A percentile compares a stretch with the other conserved stretches of the same genome.
These are phyloP conservation scores for Hybos culiciformis DNA, from an alignment of 2,888 invertebrate species.

Conservation along the genomic window DNA sequence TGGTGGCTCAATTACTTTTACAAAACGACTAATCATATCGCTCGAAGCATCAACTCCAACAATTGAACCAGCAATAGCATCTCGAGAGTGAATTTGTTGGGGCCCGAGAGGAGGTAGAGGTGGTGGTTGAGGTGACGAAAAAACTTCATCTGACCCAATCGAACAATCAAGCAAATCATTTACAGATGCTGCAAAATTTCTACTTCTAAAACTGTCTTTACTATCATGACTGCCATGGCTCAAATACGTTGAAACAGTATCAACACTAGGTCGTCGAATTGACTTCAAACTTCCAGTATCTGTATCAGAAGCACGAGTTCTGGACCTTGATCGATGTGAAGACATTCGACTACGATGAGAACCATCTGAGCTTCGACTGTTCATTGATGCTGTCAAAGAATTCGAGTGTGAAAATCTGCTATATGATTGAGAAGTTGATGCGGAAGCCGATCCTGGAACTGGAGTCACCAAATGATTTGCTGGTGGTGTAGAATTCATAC, in stretches of 20 bases:
- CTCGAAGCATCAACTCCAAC: constrained; percentile 38
- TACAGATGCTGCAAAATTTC: constrained; percentile 39
- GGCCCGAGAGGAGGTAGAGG: constrained; percentile 21
- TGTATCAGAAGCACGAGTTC: constrained; percentile 36
- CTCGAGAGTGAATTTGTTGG: constrained; percentile 19
- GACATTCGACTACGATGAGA: constrained; percentile 29
- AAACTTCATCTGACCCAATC: constrained; percentile 58
- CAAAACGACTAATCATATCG: constrained; percentile 52
- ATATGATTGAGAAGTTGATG: constrained; percentile 19
- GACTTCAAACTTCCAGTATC: constrained; percentile 55
- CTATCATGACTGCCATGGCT: constrained; percentile 79
- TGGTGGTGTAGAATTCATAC: constrained; percentile 11
- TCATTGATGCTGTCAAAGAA: constrained; percentile 30
- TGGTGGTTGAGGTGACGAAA: constrained; percentile 29
- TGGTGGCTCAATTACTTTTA: constrained; percentile 49
- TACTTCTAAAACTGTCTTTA: constrained; percentile 51
- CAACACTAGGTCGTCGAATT: constrained; percentile 67
- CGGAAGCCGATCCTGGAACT: constrained; percentile 13
- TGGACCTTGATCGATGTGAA: constrained; percentile 32
- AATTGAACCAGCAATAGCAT: constrained; percentile 36
- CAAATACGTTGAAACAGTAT: constrained; percentile 78
- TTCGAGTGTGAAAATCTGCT: constrained; percentile 27
- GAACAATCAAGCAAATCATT: constrained; percentile 58
- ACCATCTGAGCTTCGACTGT: constrained; percentile 33
- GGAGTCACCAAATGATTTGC: constrained; percentile 15